These are phyloP conservation scores for Drosophila kurseongensis DNA, from an alignment of 1,140 invertebrate genomes.

Conservation along the genomic window DNA sequence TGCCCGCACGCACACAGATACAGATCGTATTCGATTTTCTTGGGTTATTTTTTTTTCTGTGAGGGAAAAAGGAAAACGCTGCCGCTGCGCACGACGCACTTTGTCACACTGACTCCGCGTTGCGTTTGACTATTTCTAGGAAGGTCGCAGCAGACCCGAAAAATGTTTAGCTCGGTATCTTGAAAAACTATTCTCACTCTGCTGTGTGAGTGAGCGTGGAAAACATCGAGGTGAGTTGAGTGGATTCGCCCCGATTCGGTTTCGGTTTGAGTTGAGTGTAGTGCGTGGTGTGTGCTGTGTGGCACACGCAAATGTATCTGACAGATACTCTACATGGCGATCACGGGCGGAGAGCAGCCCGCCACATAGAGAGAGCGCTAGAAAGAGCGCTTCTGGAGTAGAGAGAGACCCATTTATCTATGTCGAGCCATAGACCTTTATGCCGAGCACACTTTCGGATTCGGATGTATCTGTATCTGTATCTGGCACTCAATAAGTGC, in stretches of 20 bases:
- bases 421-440: conserved; percentile 20
- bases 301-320: conserved; percentile 63
- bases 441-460: conserved; percentile 13
- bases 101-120: conserved; percentile 71
- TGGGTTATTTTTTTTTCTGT: background rate
- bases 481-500: conserved; percentile 7
- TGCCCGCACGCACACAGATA: conserved; percentile 32
- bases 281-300: background rate
- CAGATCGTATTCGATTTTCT: conserved; percentile 2
- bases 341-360: conserved; percentile 21
- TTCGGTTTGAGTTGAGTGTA: conserved; percentile 8
- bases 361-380: conserved; percentile 5
- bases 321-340: conserved; percentile 67
- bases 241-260: conserved; percentile 18
- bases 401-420: conserved; percentile 32
- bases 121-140: conserved; percentile 83
- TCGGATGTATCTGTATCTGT: conserved; percentile 7
- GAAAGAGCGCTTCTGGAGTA: background rate
- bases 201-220: conserved; percentile 51
- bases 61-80: conserved; percentile 52
- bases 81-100: conserved; percentile 83
- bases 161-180: conserved; percentile 68
- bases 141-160: conserved; percentile 68
- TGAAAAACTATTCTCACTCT: conserved; percentile 40
- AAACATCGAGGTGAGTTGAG: conserved; percentile 52